Evolutionary conservation across 1,140 invertebrate species (phyloP), one percentile per base, ranked within the genome.

Genomic region (Eurosta solidaginis): DNA sequence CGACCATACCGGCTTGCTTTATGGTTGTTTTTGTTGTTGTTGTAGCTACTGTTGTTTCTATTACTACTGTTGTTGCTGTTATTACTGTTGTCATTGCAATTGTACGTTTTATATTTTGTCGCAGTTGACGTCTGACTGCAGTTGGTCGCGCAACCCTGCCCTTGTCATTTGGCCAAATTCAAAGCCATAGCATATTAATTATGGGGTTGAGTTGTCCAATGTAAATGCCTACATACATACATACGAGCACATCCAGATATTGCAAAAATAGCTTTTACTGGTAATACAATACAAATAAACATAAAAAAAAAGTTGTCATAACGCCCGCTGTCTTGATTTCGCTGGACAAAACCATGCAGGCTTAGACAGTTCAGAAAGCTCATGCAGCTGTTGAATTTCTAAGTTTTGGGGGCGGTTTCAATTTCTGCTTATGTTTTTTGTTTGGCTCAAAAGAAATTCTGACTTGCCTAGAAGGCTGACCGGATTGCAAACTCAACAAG

Each of bases 181-280:
- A 68, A 68, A 68, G 59, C 33, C 33, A 36, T 14, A 68, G 59
- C 59, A 68, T 68, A 68, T 68, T 68, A 68, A 68, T 68, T 68
- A 68, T 68, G 36, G 40, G 27, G 7, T 68, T 68, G n/a, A 68
- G 33, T 33, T 68, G 59, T 5, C 59, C 40, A 63, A n/a, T 17
- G 29, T 5, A 36, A 4, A 7, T 20, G n/a, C 59, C 6, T 33
- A n/a, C 27, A 36, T n/a, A 63, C 29, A 63, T 9, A 63, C 36
- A 20, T 33, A 17, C 33, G 3, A 7, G 6, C 12, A 52, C 22
- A n/a, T 36, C 5, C n/a, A n/a, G n/a, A n/a, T n/a, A n/a, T n/a
- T n/a, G n/a, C n/a, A n/a, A n/a, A n/a, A n/a, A n/a, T n/a, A n/a
- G n/a, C n/a, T n/a, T n/a, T n/a, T n/a, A n/a, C n/a, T n/a, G n/a